Base-by-base conservation (phyloP, 1,140 invertebrate genomes). In the Hyles euphorbiae region DNA sequence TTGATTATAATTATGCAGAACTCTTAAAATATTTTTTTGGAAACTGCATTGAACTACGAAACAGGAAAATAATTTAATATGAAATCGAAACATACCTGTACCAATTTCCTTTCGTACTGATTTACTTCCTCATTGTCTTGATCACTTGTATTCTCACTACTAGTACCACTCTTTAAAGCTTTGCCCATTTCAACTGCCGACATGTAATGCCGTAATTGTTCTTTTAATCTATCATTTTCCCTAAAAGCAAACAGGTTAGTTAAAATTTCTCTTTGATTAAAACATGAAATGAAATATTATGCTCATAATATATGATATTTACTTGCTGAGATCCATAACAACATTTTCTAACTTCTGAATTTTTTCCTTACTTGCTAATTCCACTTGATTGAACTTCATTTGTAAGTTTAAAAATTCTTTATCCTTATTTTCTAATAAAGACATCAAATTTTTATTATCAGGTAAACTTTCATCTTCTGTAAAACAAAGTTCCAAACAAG, bases 171-270 rank as follows among this genome's bases (percentile, higher is more conserved):
- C 68, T 92, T 93, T 64, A 98, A 87, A 91, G 83, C 83, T 63
- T 65, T 78, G 5, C 80, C 76, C 60, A 96, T 93, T 90, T 97
- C 95, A 11, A 98, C 95, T 40, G 96, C 96, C 51, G 94, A 94
- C 48, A 98, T 94, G 88, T 98, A 98, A 74, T 97, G 96, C 64
- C 95, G 93, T 49, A 98, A 83, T 78, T 98, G 97, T 76, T 97
- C 95, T 78, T 97, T 96, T 58, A 98, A 87, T 55, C 95, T 88
- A 65, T 96, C 94, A 90, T 98, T 98, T 88, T 98, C 96, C 76
- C 95, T 96, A 44, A 56, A 73, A 79, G 8, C 34, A 11, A 50
- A 22, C 44, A 46, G 9, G 9, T 10, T 6, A 46, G 3, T 22
- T 22, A 22, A 22, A 22, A 22, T 22, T 22, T 22, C 22, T 22